These are phyloP conservation scores for Holotrichia oblita DNA, from an alignment of 1,140 invertebrate species.

Conservation along the genomic window DNA sequence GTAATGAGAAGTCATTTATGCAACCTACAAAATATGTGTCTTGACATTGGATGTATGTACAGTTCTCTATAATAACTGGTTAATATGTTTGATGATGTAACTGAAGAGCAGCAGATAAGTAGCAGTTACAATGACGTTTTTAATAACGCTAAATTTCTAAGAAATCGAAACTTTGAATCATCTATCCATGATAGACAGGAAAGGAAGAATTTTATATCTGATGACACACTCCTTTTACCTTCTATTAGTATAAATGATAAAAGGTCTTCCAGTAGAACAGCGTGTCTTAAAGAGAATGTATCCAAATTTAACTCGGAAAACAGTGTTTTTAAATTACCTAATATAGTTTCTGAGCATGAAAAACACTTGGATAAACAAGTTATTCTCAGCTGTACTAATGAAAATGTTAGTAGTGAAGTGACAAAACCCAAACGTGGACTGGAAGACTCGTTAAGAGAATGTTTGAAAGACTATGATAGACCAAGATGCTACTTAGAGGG, in stretches of 20 bases:
- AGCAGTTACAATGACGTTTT: neutral
- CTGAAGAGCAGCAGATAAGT: neutral
- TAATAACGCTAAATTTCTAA: neutral
- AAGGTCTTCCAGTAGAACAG: neutral
- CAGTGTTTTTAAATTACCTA: neutral
- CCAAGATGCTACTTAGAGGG: constrained; percentile 15
- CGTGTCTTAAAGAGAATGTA: neutral
- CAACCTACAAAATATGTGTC: too few relatives aligned
- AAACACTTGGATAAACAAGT: neutral
- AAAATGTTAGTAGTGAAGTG: neutral
- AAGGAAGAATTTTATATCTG: neutral
- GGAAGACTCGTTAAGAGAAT: constrained; percentile 7
- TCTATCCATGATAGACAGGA: neutral
- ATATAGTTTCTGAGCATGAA: neutral
- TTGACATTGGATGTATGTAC: too few relatives aligned
- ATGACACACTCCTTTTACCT: neutral
- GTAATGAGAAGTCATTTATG: too few relatives aligned
- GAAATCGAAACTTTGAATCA: neutral
- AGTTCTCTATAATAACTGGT: too few relatives aligned
- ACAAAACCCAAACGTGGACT: neutral
- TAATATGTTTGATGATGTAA: neutral
- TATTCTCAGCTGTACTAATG: neutral
- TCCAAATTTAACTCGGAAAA: neutral
- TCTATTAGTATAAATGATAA: neutral
- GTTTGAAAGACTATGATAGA: neutral